Base-by-base conservation (phyloP, 1,140 invertebrate species). In the Archegozetes longisetosus region DNA sequence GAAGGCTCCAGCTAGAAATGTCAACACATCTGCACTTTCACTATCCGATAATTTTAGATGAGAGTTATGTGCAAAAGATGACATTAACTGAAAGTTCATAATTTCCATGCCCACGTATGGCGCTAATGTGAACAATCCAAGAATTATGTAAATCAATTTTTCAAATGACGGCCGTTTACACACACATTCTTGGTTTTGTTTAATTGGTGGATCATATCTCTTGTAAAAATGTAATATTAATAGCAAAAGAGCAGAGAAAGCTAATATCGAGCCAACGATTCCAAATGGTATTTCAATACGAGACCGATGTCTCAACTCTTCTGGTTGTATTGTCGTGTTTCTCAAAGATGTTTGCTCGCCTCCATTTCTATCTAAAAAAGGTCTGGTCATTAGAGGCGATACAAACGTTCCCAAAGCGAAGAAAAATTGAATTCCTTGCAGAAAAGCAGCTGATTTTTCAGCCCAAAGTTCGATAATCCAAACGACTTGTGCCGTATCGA, bases 391-490 rank as follows among this genome's bases (percentile, higher is more conserved):
- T 17, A 58, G 53, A 9, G 56, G 56, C 3, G 53, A 53, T 6
- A 55, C 12, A 13, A 55, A 6, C 9, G 17, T n/a, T 3, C 56
- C 56, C 47, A 58, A 9, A 4, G 20, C 56, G 55, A 58, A 58
- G 14, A 6, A 22, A 6, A 58, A 13, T 24, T 58, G 56, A 24
- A 6, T 4, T 4, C 14, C 22, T 12, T 57, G 52, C 56, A 58
- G 17, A 20, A 9, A 22, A 23, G 22, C 20, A 22, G 4, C 13
- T n/a, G 23, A 23, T 26, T 57, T 54, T 20, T 54, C 56, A 12
- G 32, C 17, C 56, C 56, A 58, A 9, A 58, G 17, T 27, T 58
- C 56, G 50, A 58, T 9, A 59, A 55, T 9, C 56, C 56, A 58
- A 58, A 58, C 23, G 12, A n/a, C 20, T 9, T 9, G 14, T n/a